A percentile compares a stretch with the other conserved stretches of the same genome.
These are phyloP conservation scores for Bujurquina vittata DNA, from an alignment of 2,113 vertebrate genomes.

Conservation along the genomic window DNA sequence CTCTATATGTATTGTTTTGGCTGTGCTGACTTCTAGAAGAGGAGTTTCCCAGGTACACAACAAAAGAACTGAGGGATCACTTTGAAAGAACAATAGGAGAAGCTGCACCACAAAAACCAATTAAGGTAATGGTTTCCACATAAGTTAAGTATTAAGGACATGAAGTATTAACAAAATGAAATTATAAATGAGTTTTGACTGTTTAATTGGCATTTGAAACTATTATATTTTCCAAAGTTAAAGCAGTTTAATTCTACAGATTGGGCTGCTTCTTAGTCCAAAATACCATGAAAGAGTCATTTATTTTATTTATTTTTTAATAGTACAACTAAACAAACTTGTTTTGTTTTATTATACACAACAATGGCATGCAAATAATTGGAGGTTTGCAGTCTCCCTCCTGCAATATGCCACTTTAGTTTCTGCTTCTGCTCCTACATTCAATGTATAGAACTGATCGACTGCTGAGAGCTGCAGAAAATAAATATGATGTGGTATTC, in stretches of 20 bases:
- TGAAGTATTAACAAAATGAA: neutral
- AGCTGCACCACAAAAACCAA: conserved; percentile 81
- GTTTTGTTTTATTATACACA: too few species aligned
- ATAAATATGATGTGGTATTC: neutral
- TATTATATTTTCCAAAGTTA: neutral
- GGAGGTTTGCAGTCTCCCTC: neutral
- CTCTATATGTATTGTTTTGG: conserved; percentile 27
- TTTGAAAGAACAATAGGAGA: conserved; percentile 92
- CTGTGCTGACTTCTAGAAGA: conserved; percentile 76
- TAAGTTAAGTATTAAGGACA: neutral
- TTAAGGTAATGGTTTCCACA: conserved; percentile 83
- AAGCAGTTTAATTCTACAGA: neutral
- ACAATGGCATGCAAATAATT: neutral
- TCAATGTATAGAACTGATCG: neutral
- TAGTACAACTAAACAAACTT: too few species aligned
- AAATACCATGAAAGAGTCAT: neutral
- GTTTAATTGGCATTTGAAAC: neutral
- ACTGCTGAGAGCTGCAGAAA: neutral
- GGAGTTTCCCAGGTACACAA: conserved; percentile 88
- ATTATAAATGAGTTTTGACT: neutral
- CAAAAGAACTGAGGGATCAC: conserved; percentile 88
- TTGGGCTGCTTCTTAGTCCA: neutral
- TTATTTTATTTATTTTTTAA: neutral
- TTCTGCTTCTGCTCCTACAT: neutral
- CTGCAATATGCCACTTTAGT: neutral